A percentile compares a stretch with the other conserved stretches of the same genome.
These are phyloP conservation scores for Orientallactaga bullata DNA, from an alignment of 2,113 vertebrate species.

Conservation along the genomic window DNA sequence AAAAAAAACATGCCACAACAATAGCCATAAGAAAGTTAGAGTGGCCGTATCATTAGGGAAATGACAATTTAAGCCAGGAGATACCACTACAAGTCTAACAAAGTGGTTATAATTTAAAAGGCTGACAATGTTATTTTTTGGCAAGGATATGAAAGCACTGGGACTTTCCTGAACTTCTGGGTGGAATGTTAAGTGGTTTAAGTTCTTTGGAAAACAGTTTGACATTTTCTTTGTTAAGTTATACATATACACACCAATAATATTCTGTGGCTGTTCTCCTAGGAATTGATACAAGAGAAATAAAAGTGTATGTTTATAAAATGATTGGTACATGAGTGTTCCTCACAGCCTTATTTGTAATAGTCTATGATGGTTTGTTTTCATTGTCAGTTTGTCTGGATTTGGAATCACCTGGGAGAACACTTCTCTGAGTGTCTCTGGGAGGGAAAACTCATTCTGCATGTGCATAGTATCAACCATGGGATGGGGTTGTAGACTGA, in stretches of 20 bases:
- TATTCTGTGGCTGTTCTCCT: not conserved
- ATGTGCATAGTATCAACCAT: not conserved
- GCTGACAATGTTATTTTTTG: not conserved
- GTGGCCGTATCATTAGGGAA: not conserved
- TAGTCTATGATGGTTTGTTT: not conserved
- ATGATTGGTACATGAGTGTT: not conserved
- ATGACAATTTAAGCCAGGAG: conserved; percentile 26
- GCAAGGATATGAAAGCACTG: not conserved
- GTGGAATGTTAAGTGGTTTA: not conserved
- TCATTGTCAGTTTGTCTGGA: not conserved
- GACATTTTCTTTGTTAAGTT: conserved; percentile 9
- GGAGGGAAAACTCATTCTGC: not conserved
- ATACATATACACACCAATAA: not conserved
- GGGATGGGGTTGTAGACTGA: not conserved
- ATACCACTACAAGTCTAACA: not conserved
- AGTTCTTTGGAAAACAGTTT: not conserved
- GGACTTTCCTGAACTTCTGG: not conserved
- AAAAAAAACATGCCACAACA: not conserved
- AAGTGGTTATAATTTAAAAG: not conserved
- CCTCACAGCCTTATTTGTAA: not conserved
- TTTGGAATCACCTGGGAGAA: not conserved
- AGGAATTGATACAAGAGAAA: not conserved
- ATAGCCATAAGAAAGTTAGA: not conserved
- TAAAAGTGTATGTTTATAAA: conserved; percentile 8
- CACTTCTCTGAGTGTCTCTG: not conserved